phyloP scores from a whole-genome alignment of 2,113 vertebrate species.

The Petrocephalus zakoni region DNA sequence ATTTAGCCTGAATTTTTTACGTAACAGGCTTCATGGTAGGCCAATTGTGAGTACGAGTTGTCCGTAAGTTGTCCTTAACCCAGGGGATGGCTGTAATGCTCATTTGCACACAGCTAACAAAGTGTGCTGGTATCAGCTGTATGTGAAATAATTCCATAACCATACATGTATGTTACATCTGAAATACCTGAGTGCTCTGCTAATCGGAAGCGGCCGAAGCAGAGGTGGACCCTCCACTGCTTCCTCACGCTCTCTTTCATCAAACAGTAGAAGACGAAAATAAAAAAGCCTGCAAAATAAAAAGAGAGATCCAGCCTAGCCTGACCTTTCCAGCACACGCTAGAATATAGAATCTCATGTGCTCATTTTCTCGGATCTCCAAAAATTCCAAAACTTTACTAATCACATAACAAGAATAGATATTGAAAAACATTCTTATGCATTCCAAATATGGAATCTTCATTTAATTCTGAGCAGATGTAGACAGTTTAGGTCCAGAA shows the following conservation, averaged over 20 bases:
- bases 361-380: neutral
- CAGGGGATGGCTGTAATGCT: neutral
- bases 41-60: neutral
- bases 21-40: neutral
- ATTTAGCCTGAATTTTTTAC: neutral
- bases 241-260: conserved; percentile 80
- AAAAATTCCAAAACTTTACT: neutral
- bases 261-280: conserved; percentile 84
- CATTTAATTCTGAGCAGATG: neutral
- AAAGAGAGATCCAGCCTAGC: neutral
- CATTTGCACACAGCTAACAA: neutral
- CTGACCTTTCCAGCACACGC: neutral
- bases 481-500: neutral
- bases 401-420: neutral
- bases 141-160: neutral
- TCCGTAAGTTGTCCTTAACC: neutral
- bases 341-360: too few relatives aligned
- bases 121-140: neutral
- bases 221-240: conserved; percentile 73
- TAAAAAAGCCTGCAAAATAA: conserved; percentile 70
- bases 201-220: conserved; percentile 61
- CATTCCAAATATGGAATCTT: neutral
- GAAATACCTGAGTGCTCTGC: conserved; percentile 66
- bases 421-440: neutral
- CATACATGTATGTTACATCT: neutral